Percentiles rank a stretch among this genome's conserved stretches.
Conservation (phyloP, 2,113 vertebrate species). For the Thymallus thymallus region DNA sequence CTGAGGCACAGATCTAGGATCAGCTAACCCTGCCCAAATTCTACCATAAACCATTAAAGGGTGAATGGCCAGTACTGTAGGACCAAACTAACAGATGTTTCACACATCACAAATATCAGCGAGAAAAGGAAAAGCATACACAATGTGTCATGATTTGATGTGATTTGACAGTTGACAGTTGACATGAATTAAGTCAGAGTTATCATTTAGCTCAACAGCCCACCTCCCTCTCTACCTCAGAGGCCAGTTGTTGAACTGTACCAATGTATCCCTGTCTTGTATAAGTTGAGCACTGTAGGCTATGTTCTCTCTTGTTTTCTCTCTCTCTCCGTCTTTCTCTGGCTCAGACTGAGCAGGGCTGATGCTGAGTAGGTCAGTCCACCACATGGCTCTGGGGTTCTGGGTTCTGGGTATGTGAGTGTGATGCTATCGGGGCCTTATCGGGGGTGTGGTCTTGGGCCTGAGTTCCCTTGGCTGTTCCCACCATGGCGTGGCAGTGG, state of each 20-base stretch:
- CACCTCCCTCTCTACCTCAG: not conserved
- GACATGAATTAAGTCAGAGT: not conserved
- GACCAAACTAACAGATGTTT: too few species aligned
- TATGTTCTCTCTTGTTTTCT: not conserved
- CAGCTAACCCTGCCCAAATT: not conserved
- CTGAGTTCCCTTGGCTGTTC: constrained; percentile 45
- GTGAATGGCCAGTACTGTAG: not conserved
- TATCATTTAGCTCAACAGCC: not conserved
- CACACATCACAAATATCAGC: too few species aligned
- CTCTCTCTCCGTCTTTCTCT: not conserved
- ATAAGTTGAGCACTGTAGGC: not conserved
- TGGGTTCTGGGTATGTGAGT: constrained; percentile 2
- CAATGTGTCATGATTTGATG: not conserved
- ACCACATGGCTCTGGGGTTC: constrained; percentile 35
- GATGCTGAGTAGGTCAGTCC: constrained; percentile 31
- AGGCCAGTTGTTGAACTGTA: not conserved
- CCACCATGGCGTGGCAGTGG: constrained; percentile 62
- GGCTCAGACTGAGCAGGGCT: not conserved
- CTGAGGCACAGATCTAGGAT: not conserved
- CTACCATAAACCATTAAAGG: not conserved
- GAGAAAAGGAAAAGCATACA: not conserved
- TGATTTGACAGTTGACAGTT: not conserved
- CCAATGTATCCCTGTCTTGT: not conserved
- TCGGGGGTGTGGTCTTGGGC: constrained; percentile 62
- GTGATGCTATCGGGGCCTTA: constrained; percentile 71